Evolutionary conservation across 2,797 vertebrate genomes (phyloP), one percentile per base, ranked within the genome.

Genomic region (Sebastes trivittatus): DNA sequence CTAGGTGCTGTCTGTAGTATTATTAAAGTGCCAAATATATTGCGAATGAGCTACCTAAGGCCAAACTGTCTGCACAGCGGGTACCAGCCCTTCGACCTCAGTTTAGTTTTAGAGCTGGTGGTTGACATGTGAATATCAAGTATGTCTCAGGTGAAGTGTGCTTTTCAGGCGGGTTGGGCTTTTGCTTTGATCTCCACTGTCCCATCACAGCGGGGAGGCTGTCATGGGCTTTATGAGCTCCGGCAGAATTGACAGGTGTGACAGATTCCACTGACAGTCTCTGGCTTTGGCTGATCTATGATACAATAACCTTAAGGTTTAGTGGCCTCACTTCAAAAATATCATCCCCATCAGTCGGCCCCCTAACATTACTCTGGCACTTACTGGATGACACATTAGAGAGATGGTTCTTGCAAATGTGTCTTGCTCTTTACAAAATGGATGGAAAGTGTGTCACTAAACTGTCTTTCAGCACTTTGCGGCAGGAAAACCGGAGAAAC

Each of bases 201-300:
- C 84, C 86, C 30, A 67, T 86, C 85, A 60, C 86, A 83, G 86
- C 23, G 5, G 88, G 82, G n/a, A 3, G 58, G 58, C 86, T 83
- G 84, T 86, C 87, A 73, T 71, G 77, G 87, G 61, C 30, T 83
- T 90, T 73, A 77, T 72, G 81, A 75, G 80, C 84, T 80, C 72
- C 76, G 46, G 83, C 81, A 81, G 76, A 73, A 62, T 71, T 84
- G 86, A 89, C 89, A 88, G 82, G 65, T 86, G 84, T 91, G 91
- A 91, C 91, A 90, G 81, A 81, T 87, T 84, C 66, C 22, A 7
- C 75, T 89, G 90, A 90, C 89, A 83, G 74, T 56, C 83, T 59
- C 72, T 78, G 62, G 83, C 73, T 85, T 80, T 67, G 64, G 74
- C 72, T 85, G 85, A 89, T 89, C 80, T 78, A 87, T 71, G 71